Percentiles rank a stretch among this genome's conserved stretches.
Conservation (phyloP, 1,140 invertebrate genomes). For the Neodiprion lecontei region DNA sequence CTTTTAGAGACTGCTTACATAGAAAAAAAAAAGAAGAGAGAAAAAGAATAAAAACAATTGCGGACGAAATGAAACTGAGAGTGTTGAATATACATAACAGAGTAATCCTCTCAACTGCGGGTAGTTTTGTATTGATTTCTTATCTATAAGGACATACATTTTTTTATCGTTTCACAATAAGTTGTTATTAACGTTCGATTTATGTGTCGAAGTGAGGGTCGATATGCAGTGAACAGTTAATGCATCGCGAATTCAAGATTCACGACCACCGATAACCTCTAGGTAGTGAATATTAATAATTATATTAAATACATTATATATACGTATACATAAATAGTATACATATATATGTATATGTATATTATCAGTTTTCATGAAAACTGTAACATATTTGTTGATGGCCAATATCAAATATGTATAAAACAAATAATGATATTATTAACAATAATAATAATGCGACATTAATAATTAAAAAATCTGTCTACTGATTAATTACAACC, state of each 20-base stretch:
- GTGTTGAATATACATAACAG: neutral
- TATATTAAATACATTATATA: constrained; percentile 40
- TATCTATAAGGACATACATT: too few species aligned
- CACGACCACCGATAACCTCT: constrained; percentile 32
- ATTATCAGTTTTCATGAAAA: constrained; percentile 36
- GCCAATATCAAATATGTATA: constrained; percentile 53
- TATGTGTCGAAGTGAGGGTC: constrained; percentile 7
- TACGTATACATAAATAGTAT: constrained; percentile 35
- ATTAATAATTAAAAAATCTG: constrained; percentile 36
- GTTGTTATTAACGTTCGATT: too few species aligned
- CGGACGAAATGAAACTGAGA: neutral
- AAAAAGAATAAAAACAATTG: too few species aligned
- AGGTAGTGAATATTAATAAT: constrained; percentile 38
- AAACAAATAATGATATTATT: constrained; percentile 43
- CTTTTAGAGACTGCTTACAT: too few species aligned
- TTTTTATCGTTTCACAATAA: too few species aligned
- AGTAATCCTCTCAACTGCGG: too few species aligned
- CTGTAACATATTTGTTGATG: constrained; percentile 52
- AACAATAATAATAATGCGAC: constrained; percentile 49
- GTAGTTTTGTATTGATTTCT: too few species aligned
- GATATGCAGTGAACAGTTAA: constrained; percentile 33
- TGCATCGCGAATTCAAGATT: constrained; percentile 8
- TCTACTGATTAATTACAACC: neutral
- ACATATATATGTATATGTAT: constrained; percentile 36
- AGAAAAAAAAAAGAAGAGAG: too few species aligned